Evolutionary conservation across 2,797 vertebrate species (phyloP).

Genomic region (Lutjanus argentimaculatus): DNA sequence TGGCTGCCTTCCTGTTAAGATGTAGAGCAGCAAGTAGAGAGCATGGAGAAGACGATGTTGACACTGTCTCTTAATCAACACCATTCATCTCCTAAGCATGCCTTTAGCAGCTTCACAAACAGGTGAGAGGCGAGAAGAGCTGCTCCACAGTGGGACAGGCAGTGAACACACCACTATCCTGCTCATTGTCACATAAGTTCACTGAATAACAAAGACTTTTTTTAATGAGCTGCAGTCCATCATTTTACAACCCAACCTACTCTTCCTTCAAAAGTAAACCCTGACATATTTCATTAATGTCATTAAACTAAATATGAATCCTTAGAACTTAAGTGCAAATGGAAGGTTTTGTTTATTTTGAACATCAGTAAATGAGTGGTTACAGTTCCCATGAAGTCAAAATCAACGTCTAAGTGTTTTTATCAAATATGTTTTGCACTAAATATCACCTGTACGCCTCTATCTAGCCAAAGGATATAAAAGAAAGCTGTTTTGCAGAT

Average conservation of each 20-base stretch:
- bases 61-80: conserved; percentile 68
- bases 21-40: conserved; percentile 40
- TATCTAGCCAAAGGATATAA: too few relatives aligned
- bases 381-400: too few relatives aligned
- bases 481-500: too few relatives aligned
- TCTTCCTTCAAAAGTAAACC: not conserved
- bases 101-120: conserved; percentile 49
- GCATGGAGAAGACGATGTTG: conserved; percentile 41
- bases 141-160: conserved; percentile 10
- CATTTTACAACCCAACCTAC: not conserved
- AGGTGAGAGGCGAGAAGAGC: conserved; percentile 43
- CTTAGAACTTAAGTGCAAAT: not conserved
- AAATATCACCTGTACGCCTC: too few relatives aligned
- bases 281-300: not conserved
- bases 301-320: conserved; percentile 11
- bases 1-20: conserved; percentile 47
- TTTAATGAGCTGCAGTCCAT: not conserved
- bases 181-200: conserved; percentile 1
- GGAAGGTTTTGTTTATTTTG: not conserved
- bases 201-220: conserved; percentile 3
- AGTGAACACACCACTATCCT: conserved; percentile 4
- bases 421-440: too few relatives aligned
- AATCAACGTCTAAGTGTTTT: too few relatives aligned
- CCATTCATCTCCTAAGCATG: conserved; percentile 56
- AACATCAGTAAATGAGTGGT: not conserved